These are phyloP conservation scores for Odontocolon sp. DNA, from an alignment of 2,888 invertebrate species.

Conservation along the genomic window DNA sequence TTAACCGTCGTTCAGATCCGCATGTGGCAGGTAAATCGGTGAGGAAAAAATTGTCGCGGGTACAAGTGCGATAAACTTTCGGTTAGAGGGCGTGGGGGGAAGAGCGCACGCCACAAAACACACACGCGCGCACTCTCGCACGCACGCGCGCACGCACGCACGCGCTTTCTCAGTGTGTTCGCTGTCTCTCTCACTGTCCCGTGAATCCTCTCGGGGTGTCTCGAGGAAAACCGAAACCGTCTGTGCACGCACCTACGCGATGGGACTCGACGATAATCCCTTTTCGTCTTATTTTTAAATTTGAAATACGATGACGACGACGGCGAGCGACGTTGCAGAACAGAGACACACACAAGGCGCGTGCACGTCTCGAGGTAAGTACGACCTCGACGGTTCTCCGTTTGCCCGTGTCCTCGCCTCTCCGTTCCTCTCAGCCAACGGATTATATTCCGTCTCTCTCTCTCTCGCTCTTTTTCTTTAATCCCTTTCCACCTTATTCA, in stretches of 20 bases:
- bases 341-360: conserved; percentile 41
- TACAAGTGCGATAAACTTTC: not conserved
- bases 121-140: conserved; percentile 40
- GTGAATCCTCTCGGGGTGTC: not conserved
- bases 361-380: conserved; percentile 38
- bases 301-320: conserved; percentile 17
- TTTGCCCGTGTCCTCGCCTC: conserved; percentile 11
- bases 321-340: too few relatives aligned
- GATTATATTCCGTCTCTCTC: too few relatives aligned
- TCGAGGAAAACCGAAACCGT: not conserved
- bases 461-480: not conserved
- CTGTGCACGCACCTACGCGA: not conserved
- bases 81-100: conserved; percentile 31
- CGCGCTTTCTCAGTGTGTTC: conserved; percentile 5
- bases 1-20: too few relatives aligned
- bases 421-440: not conserved
- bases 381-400: conserved; percentile 53
- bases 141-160: too few relatives aligned
- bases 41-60: conserved; percentile 35
- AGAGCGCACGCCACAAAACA: conserved; percentile 41
- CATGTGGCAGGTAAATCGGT: conserved; percentile 44
- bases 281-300: conserved; percentile 40
- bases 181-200: not conserved
- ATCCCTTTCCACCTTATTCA: too few relatives aligned
- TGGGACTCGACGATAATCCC: conserved; percentile 4